These are phyloP conservation scores for Siniperca knerii DNA, from an alignment of 2,113 vertebrate species.

Conservation along the genomic window DNA sequence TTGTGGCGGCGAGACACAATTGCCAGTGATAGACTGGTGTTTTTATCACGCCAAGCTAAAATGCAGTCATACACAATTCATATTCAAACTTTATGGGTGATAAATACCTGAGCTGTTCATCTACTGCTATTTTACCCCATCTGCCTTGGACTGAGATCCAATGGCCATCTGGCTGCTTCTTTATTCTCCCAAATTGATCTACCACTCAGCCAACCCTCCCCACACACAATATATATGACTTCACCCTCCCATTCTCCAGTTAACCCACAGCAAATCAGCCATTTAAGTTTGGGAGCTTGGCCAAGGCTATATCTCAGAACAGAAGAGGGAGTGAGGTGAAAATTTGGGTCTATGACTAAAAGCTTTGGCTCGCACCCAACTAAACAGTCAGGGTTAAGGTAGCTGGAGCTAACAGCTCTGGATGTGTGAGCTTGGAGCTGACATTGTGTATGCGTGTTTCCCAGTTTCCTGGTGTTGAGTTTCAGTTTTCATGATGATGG, in stretches of 20 bases:
- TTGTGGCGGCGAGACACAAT: neutral
- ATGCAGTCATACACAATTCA: conserved; percentile 37
- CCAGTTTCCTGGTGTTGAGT: conserved; percentile 60
- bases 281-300: conserved; percentile 72
- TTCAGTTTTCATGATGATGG: conserved; percentile 69
- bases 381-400: conserved; percentile 59
- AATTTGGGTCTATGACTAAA: conserved; percentile 74
- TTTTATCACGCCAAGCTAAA: conserved; percentile 19
- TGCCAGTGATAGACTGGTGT: neutral
- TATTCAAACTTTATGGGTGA: conserved; percentile 39
- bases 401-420: conserved; percentile 56
- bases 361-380: conserved; percentile 66
- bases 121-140: conserved; percentile 50
- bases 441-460: conserved; percentile 40
- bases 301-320: conserved; percentile 72
- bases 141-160: conserved; percentile 55
- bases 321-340: conserved; percentile 67
- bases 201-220: conserved; percentile 59
- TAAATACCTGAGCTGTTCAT: conserved; percentile 60
- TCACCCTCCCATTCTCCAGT: conserved; percentile 69
- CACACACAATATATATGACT: conserved; percentile 73
- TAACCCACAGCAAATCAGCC: conserved; percentile 75
- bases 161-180: conserved; percentile 66
- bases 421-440: conserved; percentile 49
- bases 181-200: conserved; percentile 70